Base-by-base conservation (phyloP, 2,888 invertebrate genomes). In the Aphidius colemani region DNA sequence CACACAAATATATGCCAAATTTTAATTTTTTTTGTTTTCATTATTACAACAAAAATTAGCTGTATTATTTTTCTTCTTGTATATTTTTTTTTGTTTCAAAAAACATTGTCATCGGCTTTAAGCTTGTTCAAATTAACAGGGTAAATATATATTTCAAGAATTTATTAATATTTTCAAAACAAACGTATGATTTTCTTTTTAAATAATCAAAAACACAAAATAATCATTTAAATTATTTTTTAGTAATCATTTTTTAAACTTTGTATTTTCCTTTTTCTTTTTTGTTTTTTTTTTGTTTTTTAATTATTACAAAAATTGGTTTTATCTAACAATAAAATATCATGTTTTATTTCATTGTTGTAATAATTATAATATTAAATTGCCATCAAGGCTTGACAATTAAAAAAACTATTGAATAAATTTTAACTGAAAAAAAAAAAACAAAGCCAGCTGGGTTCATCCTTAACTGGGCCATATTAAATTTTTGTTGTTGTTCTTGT, bases 371-470 rank as follows among this genome's bases (percentile, higher is more conserved):
- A 18, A 18, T 18, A 18, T 18, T 18, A 13, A 13, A 13, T 13
- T 1, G 30, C 30, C 30, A 30, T 30, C 30, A 30, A 30, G 30
- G 4, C 4, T 30, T 30, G 30, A 30, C 5, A 30, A 30, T 30
- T 30, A 3, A 30, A 30, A 30, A 30, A 30, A 30, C 3, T 5
- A 30, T 3, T 30, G 5, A 30, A 30, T 30, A 30, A 30, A 30
- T 30, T 30, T 30, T 18, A 18, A 18, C 1, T 1, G 13, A 18
- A 18, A 67, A 64, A 61, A 64, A 67, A 70, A 30, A 30, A 30
- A 30, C 79, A 75, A 80, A 81, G 79, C 81, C 79, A 78, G 80
- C 75, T 80, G 78, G 80, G 78, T 80, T 81, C 78, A 80, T 81
- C 80, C 80, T 75, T 78, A 18, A 78, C 80, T 80, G 79, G 79